A percentile compares a stretch with the other conserved stretches of the same genome.
Conservation (phyloP, 2,797 vertebrate species). For the Sternarchorhynchus goeldii region DNA sequence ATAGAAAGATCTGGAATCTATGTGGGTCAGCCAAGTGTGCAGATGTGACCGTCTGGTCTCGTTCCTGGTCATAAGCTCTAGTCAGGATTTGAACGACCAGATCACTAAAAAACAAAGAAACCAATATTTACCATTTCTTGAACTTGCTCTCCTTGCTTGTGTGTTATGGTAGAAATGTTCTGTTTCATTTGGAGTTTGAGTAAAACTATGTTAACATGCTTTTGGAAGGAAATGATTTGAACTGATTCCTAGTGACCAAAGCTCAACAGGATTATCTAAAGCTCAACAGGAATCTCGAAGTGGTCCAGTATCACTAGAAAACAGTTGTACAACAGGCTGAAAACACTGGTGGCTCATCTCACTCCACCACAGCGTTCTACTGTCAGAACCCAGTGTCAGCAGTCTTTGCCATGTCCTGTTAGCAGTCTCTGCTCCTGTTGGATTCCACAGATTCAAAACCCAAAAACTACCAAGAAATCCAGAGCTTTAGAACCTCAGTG, state of each 20-base stretch:
- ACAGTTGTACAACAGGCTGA: neutral
- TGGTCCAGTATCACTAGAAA: conserved; percentile 1
- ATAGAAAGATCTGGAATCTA: conserved; percentile 23
- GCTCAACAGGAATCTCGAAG: conserved; percentile 10
- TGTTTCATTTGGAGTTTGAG: neutral
- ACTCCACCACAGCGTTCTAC: neutral
- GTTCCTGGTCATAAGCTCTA: conserved; percentile 7
- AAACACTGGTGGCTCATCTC: neutral
- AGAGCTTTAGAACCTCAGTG: neutral
- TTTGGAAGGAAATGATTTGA: conserved; percentile 18
- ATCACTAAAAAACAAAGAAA: neutral
- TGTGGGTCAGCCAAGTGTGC: conserved; percentile 44
- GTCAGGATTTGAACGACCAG: conserved; percentile 26
- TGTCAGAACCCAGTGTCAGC: neutral
- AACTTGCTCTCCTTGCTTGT: too few relatives aligned
- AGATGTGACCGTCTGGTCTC: conserved; percentile 52
- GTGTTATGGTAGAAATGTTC: too few relatives aligned
- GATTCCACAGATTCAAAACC: neutral
- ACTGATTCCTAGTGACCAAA: conserved; percentile 14
- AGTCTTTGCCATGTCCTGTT: neutral
- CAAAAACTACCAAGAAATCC: neutral
- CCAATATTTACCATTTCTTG: conserved; percentile 34
- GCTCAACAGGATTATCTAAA: conserved; percentile 3
- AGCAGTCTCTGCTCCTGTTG: neutral
- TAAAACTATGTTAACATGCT: conserved; percentile 39